Evolutionary conservation across 2,888 invertebrate species (phyloP).

Genomic region (Prenolepis imparis): DNA sequence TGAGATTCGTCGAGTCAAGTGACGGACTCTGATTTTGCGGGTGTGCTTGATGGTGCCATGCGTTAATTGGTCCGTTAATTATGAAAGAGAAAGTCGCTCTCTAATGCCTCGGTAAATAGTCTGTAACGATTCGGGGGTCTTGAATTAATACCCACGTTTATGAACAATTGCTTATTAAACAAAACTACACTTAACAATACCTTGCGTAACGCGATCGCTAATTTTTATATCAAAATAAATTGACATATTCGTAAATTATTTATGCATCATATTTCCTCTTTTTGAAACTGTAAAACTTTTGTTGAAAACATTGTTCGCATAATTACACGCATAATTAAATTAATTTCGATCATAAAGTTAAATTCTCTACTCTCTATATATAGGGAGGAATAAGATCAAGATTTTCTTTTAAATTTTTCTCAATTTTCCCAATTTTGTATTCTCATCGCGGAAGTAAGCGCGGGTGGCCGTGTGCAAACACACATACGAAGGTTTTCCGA

Average conservation of each 20-base stretch:
- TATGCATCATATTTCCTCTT: too few species aligned
- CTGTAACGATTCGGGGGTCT: not conserved
- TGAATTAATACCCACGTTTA: not conserved
- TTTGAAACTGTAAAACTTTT: too few species aligned
- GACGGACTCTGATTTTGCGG: not conserved
- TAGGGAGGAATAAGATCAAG: not conserved
- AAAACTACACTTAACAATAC: not conserved
- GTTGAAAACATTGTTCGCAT: not conserved
- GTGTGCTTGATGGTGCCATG: not conserved
- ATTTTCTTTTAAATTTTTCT: not conserved
- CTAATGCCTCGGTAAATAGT: not conserved
- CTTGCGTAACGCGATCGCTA: not conserved
- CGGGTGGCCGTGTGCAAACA: constrained; percentile 39
- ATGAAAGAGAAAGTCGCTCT: constrained; percentile 24
- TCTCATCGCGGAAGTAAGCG: constrained; percentile 7
- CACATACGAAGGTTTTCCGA: constrained; percentile 30
- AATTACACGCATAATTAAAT: not conserved
- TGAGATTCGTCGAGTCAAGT: not conserved
- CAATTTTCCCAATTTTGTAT: not conserved
- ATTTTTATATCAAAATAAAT: too few species aligned
- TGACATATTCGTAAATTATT: too few species aligned
- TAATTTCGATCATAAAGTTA: not conserved
- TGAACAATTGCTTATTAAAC: constrained; percentile 4
- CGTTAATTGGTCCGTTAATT: constrained; percentile 28
- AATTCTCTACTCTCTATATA: not conserved